Evolutionary conservation across 2,113 vertebrate species (phyloP).

Genomic region (Ciconia maguari): DNA sequence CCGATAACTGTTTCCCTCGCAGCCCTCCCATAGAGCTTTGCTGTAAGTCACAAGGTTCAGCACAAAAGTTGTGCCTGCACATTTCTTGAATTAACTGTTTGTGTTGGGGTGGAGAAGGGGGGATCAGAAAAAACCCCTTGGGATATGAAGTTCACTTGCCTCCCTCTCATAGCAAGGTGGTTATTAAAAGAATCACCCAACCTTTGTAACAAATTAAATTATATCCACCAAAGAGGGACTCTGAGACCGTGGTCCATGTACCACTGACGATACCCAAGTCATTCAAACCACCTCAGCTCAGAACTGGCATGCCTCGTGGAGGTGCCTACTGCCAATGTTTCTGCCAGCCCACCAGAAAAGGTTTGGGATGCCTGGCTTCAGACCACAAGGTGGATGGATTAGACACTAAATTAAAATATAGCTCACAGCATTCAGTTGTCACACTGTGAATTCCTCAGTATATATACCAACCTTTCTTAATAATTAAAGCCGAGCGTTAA

Average conservation of each 20-base stretch:
- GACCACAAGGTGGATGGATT: not conserved
- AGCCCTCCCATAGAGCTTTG: not conserved
- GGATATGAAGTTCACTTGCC: not conserved
- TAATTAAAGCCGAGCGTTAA: not conserved
- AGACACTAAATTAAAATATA: not conserved
- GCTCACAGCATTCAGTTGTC: not conserved
- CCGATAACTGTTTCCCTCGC: not conserved
- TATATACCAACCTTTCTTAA: not conserved
- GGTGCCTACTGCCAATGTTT: not conserved
- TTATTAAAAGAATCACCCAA: not conserved
- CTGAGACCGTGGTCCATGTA: accelerated
- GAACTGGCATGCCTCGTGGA: not conserved
- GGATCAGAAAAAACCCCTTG: not conserved
- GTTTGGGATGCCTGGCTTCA: not conserved
- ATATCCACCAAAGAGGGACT: not conserved
- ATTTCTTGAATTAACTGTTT: not conserved
- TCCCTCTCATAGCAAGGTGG: not conserved
- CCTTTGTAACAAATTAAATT: not conserved
- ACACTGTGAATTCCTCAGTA: not conserved
- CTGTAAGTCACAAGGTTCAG: not conserved
- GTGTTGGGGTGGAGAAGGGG: not conserved
- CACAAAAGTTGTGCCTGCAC: not conserved
- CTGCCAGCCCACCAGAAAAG: not conserved
- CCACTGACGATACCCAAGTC: not conserved
- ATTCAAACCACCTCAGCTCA: not conserved